Conservation (phyloP, 2,888 invertebrate genomes). For the Heteropelma amictum region DNA sequence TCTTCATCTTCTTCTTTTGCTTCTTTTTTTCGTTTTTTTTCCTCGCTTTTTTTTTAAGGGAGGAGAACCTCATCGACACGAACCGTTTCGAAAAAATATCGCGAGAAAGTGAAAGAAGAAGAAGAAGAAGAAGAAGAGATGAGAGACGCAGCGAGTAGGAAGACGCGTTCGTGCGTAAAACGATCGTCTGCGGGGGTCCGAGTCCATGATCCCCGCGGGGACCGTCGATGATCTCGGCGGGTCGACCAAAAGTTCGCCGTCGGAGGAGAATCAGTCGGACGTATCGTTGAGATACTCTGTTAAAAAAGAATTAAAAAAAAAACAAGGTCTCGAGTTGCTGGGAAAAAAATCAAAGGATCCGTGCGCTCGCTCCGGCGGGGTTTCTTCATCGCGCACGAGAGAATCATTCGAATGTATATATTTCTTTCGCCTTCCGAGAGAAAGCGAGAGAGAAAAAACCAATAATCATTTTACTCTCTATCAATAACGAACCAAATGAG, state of each 20-base stretch:
- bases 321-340: conserved; percentile 47
- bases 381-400: conserved; percentile 41
- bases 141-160: conserved; percentile 1
- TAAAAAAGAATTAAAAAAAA: conserved; percentile 54
- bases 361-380: conserved; percentile 22
- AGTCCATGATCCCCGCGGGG: conserved; percentile 56
- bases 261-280: conserved; percentile 61
- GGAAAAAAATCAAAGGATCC: background rate
- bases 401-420: conserved; percentile 26
- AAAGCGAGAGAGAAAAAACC: background rate
- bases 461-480: background rate
- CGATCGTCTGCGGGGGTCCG: conserved; percentile 73
- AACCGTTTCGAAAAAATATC: conserved; percentile 31
- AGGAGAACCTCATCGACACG: conserved; percentile 37
- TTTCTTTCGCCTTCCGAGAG: background rate
- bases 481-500: background rate
- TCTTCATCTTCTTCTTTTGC: conserved; percentile 23
- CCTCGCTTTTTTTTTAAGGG: too few relatives aligned
- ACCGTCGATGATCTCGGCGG: conserved; percentile 21
- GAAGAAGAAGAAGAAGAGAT: background rate
- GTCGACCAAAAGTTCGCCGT: conserved; percentile 40
- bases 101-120: conserved; percentile 12
- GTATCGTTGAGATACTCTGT: conserved; percentile 59
- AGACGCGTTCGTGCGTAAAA: conserved; percentile 69
- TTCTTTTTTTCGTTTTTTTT: too few relatives aligned